Evolutionary conservation across 2,797 vertebrate species (phyloP), one percentile per base, ranked within the genome.

Genomic region (Amphiprion clarkii): DNA sequence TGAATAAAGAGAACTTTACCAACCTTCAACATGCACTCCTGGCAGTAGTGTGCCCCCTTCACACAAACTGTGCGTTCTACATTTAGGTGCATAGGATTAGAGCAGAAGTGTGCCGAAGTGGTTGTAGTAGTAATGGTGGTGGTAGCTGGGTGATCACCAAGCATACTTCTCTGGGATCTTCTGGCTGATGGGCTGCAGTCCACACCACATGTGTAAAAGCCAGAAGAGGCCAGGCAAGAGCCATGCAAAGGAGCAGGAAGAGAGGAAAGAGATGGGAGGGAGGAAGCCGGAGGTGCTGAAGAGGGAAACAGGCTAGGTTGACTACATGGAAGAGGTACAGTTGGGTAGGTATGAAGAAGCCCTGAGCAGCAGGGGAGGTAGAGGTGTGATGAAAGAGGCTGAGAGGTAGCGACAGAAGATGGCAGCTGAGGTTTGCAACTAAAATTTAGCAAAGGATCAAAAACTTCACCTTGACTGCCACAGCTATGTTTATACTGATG

Each of bases 1-100:
- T 67, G 44, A 72, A 67, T 3, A 71, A 87, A 78, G 8, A 69
- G 49, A 91, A 76, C 75, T 74, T 69, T 71, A 99, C 98, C 82
- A 96, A 99, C 98, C 98, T 99, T 97, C 83, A 94, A 95, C 77
- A 97, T 92, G 95, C 96, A 98, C 85, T 96, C 95, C 93, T 91
- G 95, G 94, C 97, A 98, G 96, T 95, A 97, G 94, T 96, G 97
- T 65, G 95, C 95, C 88, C 96, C 96, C 93, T 96, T 97, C 90
- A 97, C 93, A 94, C 95, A 98, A 88, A 96, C 92, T 0, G 96
- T 94, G 92, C 94, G 95, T 89, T 96, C 94, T 87, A 97, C 81
- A 89, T 95, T 96, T 78, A 97, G 94, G 94, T 97, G 97, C 93
- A 97, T 92, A 90, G 97, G 94, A 89, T 96, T 96, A 95, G 97